A percentile compares a stretch with the other conserved stretches of the same genome.
phyloP scores from a whole-genome alignment of 2,113 vertebrate genomes.

The Petaurus breviceps region DNA sequence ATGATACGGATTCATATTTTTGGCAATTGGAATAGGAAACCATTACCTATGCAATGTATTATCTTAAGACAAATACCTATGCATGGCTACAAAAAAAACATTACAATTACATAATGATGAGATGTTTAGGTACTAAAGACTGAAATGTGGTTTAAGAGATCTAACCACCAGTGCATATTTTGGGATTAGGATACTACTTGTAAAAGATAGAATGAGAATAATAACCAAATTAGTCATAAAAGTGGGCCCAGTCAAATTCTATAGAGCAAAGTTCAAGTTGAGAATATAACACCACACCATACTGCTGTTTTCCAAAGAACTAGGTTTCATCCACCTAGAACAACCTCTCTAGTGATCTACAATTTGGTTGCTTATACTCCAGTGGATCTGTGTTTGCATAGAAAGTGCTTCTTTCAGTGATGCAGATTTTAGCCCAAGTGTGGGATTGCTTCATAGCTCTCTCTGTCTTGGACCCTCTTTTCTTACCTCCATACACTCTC shows the following conservation, averaged over 20 bases:
- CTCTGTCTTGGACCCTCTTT: background rate
- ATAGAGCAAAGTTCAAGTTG: background rate
- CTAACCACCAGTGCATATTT: slow-evolving; percentile 50
- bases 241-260: slow-evolving; percentile 1
- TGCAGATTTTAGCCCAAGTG: background rate
- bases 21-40: slow-evolving; percentile 29
- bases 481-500: background rate
- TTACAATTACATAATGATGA: background rate
- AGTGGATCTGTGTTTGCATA: background rate
- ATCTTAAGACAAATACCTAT: slow-evolving; percentile 4
- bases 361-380: background rate
- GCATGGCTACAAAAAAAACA: slow-evolving; percentile 6
- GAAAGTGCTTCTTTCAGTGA: background rate
- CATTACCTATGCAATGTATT: background rate
- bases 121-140: background rate
- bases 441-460: background rate
- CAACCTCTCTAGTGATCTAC: background rate
- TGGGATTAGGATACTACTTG: background rate
- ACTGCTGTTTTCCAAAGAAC: background rate
- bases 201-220: slow-evolving; percentile 30
- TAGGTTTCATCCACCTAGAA: background rate
- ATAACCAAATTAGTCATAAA: slow-evolving; percentile 12
- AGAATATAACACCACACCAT: background rate
- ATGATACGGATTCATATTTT: background rate
- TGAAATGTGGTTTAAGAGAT: background rate